Base-by-base conservation (phyloP, 1,140 invertebrate species). In the Temnothorax curvispinosus region DNA sequence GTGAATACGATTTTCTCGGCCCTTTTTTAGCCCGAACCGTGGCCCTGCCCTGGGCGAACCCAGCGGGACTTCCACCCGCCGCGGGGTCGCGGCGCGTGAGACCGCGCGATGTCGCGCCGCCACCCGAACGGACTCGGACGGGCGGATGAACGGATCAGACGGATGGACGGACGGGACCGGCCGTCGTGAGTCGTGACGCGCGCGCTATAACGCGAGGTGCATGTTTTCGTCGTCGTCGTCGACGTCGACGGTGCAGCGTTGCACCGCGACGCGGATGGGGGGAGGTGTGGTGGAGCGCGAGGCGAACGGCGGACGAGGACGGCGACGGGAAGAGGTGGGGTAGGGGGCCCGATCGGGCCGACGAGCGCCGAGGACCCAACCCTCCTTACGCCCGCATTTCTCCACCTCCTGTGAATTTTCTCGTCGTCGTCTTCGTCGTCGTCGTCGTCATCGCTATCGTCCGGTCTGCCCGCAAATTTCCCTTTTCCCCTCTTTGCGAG, bases 1-100 rank as follows among this genome's bases (percentile, higher is more conserved):
- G 94, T 94, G 93, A 94, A 94, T 94, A 94, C 91, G 88, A 90
- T 92, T 92, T 91, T 92, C 89, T 54, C 8, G 35, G n/a, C 69
- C 41, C 32, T 82, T 84, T 81, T 74, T 87, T 76, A 74, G 62
- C 27, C 13, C 52, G 85, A 27, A 56, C 38, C 65, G 41, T 67
- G 65, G 65, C 65, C 47, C 65, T 82, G 5, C 50, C 65, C 21
- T n/a, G 11, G 21, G 2, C 44, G 5, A 11, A 0, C 11, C 15
- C 13, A 52, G 52, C 38, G 64, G 60, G 54, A 56, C 54, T 67
- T 50, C 27, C 80, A 41, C 41, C 38, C 47, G 71, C 38, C 77
- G 50, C 47, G 38, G 44, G 7, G 9, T 35, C 52, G 52, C 67
- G 15, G 54, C 52, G 21, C 18, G 44, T 62, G 32, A 56, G 27